A percentile compares a stretch with the other conserved stretches of the same genome.
phyloP scores from a whole-genome alignment of 2,797 vertebrate species.

The Manis javanica region DNA sequence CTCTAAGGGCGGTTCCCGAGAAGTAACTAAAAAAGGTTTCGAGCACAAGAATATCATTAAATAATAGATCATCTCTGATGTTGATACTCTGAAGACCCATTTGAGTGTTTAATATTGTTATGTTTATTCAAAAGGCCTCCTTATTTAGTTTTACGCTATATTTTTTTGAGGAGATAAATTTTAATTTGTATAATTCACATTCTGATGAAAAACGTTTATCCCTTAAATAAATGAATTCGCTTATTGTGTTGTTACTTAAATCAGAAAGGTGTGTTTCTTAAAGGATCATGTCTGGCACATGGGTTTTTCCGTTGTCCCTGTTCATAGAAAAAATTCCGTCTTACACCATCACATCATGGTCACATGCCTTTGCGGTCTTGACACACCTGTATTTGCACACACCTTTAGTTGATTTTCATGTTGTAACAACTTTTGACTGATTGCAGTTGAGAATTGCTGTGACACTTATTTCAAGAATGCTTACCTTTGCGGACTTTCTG shows the following conservation, averaged over 20 bases:
- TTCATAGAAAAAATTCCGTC: neutral
- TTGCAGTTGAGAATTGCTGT: neutral
- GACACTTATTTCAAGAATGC: neutral
- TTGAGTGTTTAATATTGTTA: neutral
- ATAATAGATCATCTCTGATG: neutral
- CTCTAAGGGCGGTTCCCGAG: neutral
- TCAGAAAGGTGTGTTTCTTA: neutral
- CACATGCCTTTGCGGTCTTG: neutral
- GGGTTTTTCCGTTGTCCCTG: neutral
- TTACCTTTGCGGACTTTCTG: neutral
- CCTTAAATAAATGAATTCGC: neutral
- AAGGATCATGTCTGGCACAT: neutral
- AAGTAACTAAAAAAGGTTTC: neutral
- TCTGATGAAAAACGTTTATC: constrained; percentile 7
- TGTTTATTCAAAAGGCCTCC: neutral
- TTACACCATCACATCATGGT: neutral
- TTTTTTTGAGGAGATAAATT: constrained; percentile 4
- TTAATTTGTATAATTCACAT: neutral
- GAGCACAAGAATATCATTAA: neutral
- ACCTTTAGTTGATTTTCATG: neutral
- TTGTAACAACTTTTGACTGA: neutral
- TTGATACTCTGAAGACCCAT: neutral
- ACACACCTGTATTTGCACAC: neutral
- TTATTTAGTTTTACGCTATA: neutral
- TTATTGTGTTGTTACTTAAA: neutral